Evolutionary conservation across 2,888 invertebrate genomes (phyloP), one percentile per base, ranked within the genome.

Genomic region (Drosophila mayaguana): DNA sequence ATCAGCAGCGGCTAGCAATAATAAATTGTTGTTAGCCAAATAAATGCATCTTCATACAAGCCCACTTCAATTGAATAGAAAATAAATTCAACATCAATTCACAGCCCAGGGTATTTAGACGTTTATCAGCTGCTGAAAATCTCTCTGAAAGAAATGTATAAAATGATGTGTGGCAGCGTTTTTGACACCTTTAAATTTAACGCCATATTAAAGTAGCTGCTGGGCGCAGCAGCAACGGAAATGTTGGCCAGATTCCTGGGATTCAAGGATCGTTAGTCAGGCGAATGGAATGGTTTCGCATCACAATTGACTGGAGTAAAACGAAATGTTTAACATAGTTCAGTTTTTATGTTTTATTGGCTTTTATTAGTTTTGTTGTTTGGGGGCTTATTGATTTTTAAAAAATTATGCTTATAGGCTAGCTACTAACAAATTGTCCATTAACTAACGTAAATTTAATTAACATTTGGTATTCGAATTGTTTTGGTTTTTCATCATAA

Each of bases 391-490:
- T 85, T 88, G 78, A 80, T 81, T 86, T 88, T 88, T 86, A 72
- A 87, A 87, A 87, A 87, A 90, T 80, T 86, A 86, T 81, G 87
- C 90, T 87, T 87, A 87, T 54, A 77, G 56, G 56, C 86, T 87
- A 87, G 51, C 90, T 87, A 87, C 86, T 86, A 87, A 87, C 90
- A 90, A 90, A 88, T 80, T 87, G 87, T 85, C 81, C 75, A 73
- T 90, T 90, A 87, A 90, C 89, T 87, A 90, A 86, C 75, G 79
- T 86, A 86, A 79, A 87, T 90, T 74, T 89, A 90, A 84, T 84
- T 80, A 83, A 85, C 85, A 75, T 65, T 68, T 78, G 72, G 53
- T 62, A 54, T 64, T 43, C 55, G 28, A 40, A 34, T 20, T 61
- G 46, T 54, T 45, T 32, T 18, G 36, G 20, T 61, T 20, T 28